Evolutionary conservation across 2,888 invertebrate genomes (phyloP), one percentile per base, ranked within the genome.

Genomic region (Eulithis testata): DNA sequence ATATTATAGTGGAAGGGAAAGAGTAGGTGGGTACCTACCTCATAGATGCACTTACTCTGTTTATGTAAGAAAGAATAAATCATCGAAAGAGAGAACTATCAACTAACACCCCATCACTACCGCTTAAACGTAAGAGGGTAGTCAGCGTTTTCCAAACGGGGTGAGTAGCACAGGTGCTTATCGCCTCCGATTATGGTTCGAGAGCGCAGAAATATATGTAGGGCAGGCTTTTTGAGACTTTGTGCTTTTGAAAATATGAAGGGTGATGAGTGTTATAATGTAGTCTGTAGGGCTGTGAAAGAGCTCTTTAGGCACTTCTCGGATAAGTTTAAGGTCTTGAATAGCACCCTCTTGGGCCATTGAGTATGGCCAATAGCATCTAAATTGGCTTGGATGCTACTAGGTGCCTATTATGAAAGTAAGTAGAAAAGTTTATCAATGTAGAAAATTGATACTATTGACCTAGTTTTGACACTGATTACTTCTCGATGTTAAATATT

Each of bases 111-210:
- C 56, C 79, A 64, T 4, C 76, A 27, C 76, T 77, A 79, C 73
- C 75, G 75, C 76, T 81, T 77, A 73, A 79, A 81, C 82, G 82
- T 83, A 82, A 85, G 85, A 70, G 75, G 76, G 79, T 77, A 81
- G 90, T 91, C 90, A 91, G 90, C 90, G 84, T 81, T 91, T 89
- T 85, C 79, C 82, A 89, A 90, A 89, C 88, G 90, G 90, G 90
- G 88, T 90, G 87, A 86, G 85, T 65, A 75, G 73, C 75, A 70
- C 86, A 84, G 87, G 87, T 86, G 86, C 85, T 85, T 84, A 78
- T 74, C 74, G 71, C 70, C 69, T 72, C 71, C 74, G 72, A 73
- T 73, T 76, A 76, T 72, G 71, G 66, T 68, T 68, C 73, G 72
- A 65, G 68, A 71, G 71, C 66, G 69, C 67, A 60, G 62, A 69